A percentile compares a stretch with the other conserved stretches of the same genome.
Evolutionary conservation across 1,140 invertebrate genomes (phyloP).

Genomic region (Procambarus virginalis): DNA sequence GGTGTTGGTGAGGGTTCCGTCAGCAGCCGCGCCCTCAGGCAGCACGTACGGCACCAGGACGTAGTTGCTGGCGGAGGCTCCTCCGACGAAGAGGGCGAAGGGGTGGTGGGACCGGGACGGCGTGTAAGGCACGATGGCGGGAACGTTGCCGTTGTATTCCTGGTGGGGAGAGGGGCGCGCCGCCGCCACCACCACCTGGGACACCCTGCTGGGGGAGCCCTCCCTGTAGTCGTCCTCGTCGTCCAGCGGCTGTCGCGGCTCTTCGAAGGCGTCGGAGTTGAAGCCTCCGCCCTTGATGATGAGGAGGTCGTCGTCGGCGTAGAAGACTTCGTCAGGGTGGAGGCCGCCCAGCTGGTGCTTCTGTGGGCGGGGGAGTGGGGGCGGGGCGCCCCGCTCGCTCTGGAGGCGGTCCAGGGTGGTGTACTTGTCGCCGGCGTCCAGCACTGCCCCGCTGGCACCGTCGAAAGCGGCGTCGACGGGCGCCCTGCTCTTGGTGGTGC

Average conservation of each 20-base stretch:
- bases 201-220: background rate
- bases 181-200: background rate
- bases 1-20: background rate
- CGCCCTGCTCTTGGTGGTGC: constrained; percentile 47
- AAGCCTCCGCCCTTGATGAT: constrained; percentile 85
- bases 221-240: constrained; percentile 81
- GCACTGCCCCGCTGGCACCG: constrained; percentile 13
- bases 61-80: constrained; percentile 38
- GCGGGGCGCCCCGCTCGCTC: constrained; percentile 75
- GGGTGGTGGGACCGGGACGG: background rate
- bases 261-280: constrained; percentile 74
- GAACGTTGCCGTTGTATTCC: constrained; percentile 70
- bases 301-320: constrained; percentile 89
- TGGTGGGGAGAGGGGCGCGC: constrained; percentile 33
- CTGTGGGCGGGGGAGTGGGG: constrained; percentile 78
- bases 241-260: constrained; percentile 83
- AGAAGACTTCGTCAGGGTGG: constrained; percentile 89
- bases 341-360: constrained; percentile 84
- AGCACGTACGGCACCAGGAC: constrained; percentile 74
- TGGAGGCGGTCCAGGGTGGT: constrained; percentile 90
- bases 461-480: constrained; percentile 35
- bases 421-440: constrained; percentile 88
- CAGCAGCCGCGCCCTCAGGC: constrained; percentile 70
- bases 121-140: constrained; percentile 74
- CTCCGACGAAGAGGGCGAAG: constrained; percentile 27